These are phyloP conservation scores for Cheirogaleus major DNA, from an alignment of 2,797 vertebrate species.

Conservation along the genomic window DNA sequence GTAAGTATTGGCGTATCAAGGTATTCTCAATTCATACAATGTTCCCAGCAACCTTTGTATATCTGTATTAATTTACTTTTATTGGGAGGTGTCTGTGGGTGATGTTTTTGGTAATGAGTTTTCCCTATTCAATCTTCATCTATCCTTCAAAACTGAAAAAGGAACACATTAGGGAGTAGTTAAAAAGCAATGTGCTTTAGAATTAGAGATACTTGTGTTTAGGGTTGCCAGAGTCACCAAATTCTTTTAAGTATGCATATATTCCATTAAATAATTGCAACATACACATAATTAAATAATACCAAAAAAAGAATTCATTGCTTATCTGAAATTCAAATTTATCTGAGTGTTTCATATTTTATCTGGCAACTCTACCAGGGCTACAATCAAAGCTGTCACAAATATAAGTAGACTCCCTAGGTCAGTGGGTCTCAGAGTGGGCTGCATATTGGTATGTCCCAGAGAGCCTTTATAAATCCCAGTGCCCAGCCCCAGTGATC, in stretches of 20 bases:
- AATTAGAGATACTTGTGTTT: not conserved
- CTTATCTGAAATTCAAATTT: not conserved
- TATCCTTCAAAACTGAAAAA: not conserved
- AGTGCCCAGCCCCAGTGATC: not conserved
- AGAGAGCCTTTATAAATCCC: not conserved
- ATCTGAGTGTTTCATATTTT: not conserved
- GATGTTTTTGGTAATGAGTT: not conserved
- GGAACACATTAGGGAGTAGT: too few relatives aligned
- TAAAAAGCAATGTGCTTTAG: not conserved
- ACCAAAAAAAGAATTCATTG: not conserved
- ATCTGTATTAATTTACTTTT: not conserved
- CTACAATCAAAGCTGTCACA: not conserved
- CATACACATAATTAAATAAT: not conserved
- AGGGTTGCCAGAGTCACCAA: not conserved
- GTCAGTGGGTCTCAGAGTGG: too few relatives aligned
- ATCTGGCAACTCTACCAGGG: not conserved
- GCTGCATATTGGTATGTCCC: too few relatives aligned
- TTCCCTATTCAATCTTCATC: not conserved
- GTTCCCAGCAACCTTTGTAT: not conserved
- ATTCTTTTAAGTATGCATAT: not conserved
- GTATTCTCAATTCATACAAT: not conserved
- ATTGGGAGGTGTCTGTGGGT: not conserved
- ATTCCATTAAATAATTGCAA: not conserved
- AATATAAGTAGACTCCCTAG: not conserved
- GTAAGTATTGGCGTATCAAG: not conserved